Percentiles rank a stretch among this genome's conserved stretches.
These are phyloP conservation scores for Caloenas nicobarica DNA, from an alignment of 2,113 vertebrate genomes.

Conservation along the genomic window DNA sequence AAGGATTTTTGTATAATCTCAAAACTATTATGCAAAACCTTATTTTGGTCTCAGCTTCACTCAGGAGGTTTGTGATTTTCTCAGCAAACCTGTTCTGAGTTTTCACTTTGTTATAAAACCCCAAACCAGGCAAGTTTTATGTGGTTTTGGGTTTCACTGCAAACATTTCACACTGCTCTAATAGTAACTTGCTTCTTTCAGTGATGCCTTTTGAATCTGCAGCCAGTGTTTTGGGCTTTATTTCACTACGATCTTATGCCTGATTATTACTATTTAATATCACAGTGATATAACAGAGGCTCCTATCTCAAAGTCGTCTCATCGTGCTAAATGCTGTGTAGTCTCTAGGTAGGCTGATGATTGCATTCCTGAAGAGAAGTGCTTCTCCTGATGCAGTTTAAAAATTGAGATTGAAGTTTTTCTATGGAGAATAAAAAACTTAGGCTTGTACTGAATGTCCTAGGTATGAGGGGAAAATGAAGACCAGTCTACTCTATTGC, in stretches of 20 bases:
- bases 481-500: neutral
- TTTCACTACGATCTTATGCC: neutral
- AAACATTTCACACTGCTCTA: constrained; percentile 34
- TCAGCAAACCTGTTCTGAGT: constrained; percentile 43
- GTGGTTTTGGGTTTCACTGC: constrained; percentile 60
- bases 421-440: neutral
- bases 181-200: constrained; percentile 19
- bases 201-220: constrained; percentile 25
- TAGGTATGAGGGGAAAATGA: neutral
- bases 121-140: constrained; percentile 43
- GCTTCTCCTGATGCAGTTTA: neutral
- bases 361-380: neutral
- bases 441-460: neutral
- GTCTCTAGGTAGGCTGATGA: neutral
- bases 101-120: constrained; percentile 52
- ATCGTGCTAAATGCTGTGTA: neutral
- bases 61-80: constrained; percentile 3
- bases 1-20: constrained; percentile 1
- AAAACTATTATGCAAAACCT: constrained; percentile 5
- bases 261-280: constrained; percentile 16
- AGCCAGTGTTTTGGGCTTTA: constrained; percentile 13
- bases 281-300: neutral
- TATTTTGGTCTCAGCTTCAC: neutral
- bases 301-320: neutral
- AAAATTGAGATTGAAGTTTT: neutral